Conservation (phyloP, 2,888 invertebrate species). For the Epistrophe eligans region DNA sequence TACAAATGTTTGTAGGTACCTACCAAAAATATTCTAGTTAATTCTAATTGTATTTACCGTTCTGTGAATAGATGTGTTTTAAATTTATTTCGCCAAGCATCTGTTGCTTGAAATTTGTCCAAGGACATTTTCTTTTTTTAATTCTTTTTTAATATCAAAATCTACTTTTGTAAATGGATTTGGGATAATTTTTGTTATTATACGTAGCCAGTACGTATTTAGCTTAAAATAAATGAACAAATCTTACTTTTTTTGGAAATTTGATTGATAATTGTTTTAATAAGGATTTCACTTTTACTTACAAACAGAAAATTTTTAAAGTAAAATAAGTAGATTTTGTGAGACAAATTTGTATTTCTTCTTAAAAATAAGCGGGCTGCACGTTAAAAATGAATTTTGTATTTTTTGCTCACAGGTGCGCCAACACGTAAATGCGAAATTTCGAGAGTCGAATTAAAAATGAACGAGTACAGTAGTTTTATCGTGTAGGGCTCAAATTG, state of each 20-base stretch:
- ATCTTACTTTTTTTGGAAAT: conserved; percentile 20
- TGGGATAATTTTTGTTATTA: neutral
- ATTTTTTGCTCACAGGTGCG: conserved; percentile 2
- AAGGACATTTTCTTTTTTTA: conserved; percentile 79
- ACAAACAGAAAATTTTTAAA: neutral
- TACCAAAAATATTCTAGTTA: conserved; percentile 22
- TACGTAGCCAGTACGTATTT: conserved; percentile 56
- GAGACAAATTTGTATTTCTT: neutral
- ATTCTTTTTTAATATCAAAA: conserved; percentile 19
- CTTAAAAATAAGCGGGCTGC: neutral
- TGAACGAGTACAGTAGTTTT: neutral
- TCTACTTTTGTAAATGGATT: conserved; percentile 46
- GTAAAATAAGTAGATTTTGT: neutral
- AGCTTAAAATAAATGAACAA: neutral
- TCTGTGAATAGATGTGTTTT: conserved; percentile 80
- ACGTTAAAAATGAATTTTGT: conserved; percentile 22
- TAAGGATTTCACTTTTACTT: neutral
- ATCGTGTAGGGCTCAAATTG: too few species aligned
- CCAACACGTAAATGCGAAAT: neutral
- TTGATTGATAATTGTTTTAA: neutral
- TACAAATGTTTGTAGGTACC: neutral
- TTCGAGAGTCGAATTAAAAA: neutral
- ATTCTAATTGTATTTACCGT: conserved; percentile 80
- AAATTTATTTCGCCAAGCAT: conserved; percentile 81
- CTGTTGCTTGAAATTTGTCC: conserved; percentile 81